These are phyloP conservation scores for Nycticebus coucang DNA, from an alignment of 2,113 vertebrate species.

Conservation along the genomic window DNA sequence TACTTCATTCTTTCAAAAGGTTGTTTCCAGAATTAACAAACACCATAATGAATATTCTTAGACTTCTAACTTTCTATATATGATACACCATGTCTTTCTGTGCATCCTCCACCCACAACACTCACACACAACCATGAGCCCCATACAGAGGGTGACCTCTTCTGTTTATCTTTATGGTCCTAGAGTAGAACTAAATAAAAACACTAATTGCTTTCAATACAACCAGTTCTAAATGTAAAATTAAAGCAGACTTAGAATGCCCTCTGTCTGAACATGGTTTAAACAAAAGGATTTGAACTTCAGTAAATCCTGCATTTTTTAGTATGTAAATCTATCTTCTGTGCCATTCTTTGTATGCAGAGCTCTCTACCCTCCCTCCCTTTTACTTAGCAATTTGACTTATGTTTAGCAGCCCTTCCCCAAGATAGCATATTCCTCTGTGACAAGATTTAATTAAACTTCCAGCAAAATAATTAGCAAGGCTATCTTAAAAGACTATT, in stretches of 20 bases:
- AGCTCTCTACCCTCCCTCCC: constrained; percentile 62
- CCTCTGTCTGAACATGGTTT: not conserved
- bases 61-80: not conserved
- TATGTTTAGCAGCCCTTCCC: constrained; percentile 79
- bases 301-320: not conserved
- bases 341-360: not conserved
- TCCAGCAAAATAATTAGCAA: constrained; percentile 88
- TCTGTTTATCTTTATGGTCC: not conserved
- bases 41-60: not conserved
- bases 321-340: not conserved
- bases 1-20: not conserved
- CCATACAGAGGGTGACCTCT: not conserved
- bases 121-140: not conserved
- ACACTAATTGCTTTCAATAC: not conserved
- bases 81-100: not conserved
- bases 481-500: constrained; percentile 85
- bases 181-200: not conserved
- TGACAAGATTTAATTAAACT: constrained; percentile 90
- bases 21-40: not conserved
- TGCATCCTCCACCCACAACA: not conserved
- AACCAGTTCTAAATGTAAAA: constrained; percentile 19
- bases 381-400: constrained; percentile 70
- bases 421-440: constrained; percentile 84
- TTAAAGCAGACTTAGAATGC: constrained; percentile 37
- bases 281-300: constrained; percentile 46